These are phyloP conservation scores for Probosciger aterrimus DNA, from an alignment of 2,113 vertebrate genomes.

Conservation along the genomic window DNA sequence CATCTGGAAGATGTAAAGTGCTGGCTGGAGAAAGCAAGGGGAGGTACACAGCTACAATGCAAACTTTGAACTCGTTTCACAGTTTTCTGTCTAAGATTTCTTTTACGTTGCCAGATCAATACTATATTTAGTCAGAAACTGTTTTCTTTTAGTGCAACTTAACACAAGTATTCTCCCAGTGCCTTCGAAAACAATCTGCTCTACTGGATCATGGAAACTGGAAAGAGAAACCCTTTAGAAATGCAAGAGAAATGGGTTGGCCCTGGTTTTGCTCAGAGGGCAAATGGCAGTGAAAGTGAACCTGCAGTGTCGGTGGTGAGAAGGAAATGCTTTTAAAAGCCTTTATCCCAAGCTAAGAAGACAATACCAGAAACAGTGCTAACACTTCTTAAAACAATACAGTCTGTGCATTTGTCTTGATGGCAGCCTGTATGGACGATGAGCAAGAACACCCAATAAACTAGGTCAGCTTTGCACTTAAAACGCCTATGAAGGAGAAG, in stretches of 20 bases:
- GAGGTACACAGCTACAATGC: not conserved
- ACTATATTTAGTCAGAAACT: not conserved
- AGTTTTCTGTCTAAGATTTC: not conserved
- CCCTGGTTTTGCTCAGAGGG: not conserved
- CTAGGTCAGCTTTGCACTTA: not conserved
- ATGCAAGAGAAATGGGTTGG: not conserved
- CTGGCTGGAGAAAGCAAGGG: not conserved
- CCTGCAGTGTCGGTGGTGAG: not conserved
- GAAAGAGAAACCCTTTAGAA: not conserved
- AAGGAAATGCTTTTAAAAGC: not conserved
- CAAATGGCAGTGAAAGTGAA: not conserved
- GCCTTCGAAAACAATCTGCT: not conserved
- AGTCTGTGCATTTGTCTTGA: not conserved
- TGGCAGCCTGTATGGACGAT: not conserved
- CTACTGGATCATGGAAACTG: not conserved
- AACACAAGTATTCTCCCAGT: not conserved
- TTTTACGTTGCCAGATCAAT: not conserved
- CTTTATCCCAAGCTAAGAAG: not conserved
- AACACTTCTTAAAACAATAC: not conserved
- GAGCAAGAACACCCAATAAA: not conserved
- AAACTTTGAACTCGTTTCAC: not conserved
- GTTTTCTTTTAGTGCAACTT: not conserved
- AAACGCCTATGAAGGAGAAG: not conserved
- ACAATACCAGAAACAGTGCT: not conserved
- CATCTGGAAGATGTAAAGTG: slow-evolving; percentile 23